Evolutionary conservation across 2,888 invertebrate genomes (phyloP).

Genomic region (Smittia aterrima): DNA sequence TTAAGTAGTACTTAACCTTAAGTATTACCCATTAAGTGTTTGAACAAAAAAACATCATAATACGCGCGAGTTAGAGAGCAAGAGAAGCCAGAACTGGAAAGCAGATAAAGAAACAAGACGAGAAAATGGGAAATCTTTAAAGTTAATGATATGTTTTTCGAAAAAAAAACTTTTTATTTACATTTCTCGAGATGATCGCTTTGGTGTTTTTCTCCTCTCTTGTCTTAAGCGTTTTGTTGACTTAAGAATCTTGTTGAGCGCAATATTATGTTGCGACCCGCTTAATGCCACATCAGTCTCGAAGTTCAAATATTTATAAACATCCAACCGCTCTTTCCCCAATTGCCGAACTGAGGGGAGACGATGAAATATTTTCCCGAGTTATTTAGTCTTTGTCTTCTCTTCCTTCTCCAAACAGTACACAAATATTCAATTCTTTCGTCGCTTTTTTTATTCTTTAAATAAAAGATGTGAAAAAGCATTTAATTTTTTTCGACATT

Average conservation of each 20-base stretch:
- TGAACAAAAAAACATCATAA: constrained; percentile 18
- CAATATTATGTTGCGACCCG: constrained; percentile 31
- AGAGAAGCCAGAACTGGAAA: background rate
- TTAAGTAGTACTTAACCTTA: constrained; percentile 34
- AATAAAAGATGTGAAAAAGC: constrained; percentile 23
- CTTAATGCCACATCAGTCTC: constrained; percentile 20
- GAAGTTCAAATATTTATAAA: constrained; percentile 30
- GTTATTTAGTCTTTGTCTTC: constrained; percentile 20
- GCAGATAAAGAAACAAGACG: background rate
- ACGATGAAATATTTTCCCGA: background rate
- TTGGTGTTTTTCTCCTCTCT: background rate
- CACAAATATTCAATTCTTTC: constrained; percentile 14
- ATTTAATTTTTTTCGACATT: constrained; percentile 18
- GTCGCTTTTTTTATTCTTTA: constrained; percentile 13
- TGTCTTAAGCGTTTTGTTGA: background rate
- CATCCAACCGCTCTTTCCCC: background rate
- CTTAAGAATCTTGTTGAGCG: constrained; percentile 11
- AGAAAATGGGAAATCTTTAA: constrained; percentile 23
- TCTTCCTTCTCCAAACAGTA: constrained; percentile 12
- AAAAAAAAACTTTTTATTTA: constrained; percentile 32
- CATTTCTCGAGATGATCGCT: constrained; percentile 12
- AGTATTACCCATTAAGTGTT: constrained; percentile 33
- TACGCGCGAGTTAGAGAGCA: background rate
- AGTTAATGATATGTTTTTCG: constrained; percentile 35
- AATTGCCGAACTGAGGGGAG: background rate